phyloP scores from a whole-genome alignment of 1,140 invertebrate species.

The Diorhabda elongata region DNA sequence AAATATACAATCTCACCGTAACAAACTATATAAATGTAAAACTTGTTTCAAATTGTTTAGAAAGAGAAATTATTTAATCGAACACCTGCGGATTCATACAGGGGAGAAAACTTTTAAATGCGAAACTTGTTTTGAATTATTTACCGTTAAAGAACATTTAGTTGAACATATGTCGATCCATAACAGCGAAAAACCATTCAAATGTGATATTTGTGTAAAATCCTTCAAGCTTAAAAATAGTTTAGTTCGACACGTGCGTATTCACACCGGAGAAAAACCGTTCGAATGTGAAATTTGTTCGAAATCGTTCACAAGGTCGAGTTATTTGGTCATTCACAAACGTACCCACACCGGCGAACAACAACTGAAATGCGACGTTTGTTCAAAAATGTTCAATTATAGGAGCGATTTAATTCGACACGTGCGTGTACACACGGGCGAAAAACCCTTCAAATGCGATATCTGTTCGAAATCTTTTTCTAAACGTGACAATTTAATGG shows the following conservation, averaged over 20 bases:
- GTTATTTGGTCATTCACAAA: background rate
- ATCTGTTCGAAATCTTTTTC: no score
- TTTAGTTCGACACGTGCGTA: background rate
- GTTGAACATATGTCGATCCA: background rate
- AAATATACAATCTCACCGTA: no score
- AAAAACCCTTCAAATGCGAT: slow-evolving; percentile 36
- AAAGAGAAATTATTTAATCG: background rate
- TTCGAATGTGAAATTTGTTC: slow-evolving; percentile 2
- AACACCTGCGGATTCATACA: slow-evolving; percentile 62
- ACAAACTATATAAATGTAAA: slow-evolving; percentile 1
- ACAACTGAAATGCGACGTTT: no score
- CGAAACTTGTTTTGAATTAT: slow-evolving; percentile 65
- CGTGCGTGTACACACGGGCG: background rate
- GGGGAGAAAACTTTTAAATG: slow-evolving; percentile 75
- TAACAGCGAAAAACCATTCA: slow-evolving; percentile 25
- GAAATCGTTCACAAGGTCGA: background rate
- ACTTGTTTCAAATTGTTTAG: background rate
- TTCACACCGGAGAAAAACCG: slow-evolving; percentile 7
- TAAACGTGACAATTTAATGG: no score
- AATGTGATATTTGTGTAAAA: slow-evolving; percentile 60
- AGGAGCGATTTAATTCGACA: no score
- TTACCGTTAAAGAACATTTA: slow-evolving; percentile 56
- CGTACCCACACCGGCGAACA: background rate
- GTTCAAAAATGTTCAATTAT: no score
- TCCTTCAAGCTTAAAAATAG: background rate